Evolutionary conservation across 1,140 invertebrate species (phyloP).

Genomic region (Limonius californicus): DNA sequence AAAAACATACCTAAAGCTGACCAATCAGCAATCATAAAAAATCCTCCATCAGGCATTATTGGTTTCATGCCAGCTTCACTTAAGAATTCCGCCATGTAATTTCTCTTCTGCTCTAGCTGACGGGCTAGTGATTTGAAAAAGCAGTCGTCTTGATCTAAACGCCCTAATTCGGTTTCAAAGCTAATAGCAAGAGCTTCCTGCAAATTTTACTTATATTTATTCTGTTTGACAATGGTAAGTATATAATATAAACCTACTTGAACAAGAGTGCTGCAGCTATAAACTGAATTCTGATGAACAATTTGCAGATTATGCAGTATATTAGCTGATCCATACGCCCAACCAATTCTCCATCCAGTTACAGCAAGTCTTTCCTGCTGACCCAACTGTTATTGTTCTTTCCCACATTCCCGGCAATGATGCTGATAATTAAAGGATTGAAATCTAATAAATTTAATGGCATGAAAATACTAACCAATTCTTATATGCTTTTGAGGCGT

Average conservation of each 20-base stretch:
- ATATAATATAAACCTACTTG: slow-evolving; percentile 51
- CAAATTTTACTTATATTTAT: slow-evolving; percentile 38
- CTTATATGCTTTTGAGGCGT: slow-evolving; percentile 78
- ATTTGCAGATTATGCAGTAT: slow-evolving; percentile 78
- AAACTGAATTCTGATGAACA: slow-evolving; percentile 93
- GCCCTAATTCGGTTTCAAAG: slow-evolving; percentile 77
- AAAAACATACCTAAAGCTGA: slow-evolving; percentile 58
- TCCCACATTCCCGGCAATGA: slow-evolving; percentile 97
- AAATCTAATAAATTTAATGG: slow-evolving; percentile 77
- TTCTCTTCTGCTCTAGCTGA: slow-evolving; percentile 77
- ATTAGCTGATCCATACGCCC: slow-evolving; percentile 85
- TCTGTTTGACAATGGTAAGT: too few relatives aligned
- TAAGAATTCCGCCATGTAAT: slow-evolving; percentile 74
- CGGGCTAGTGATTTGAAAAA: slow-evolving; percentile 75
- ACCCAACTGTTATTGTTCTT: slow-evolving; percentile 94
- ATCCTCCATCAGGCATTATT: slow-evolving; percentile 89
- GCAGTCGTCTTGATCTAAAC: slow-evolving; percentile 68
- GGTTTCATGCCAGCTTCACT: slow-evolving; percentile 78
- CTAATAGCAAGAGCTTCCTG: slow-evolving; percentile 85
- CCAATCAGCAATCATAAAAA: slow-evolving; percentile 95
- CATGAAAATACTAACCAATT: slow-evolving; percentile 76
- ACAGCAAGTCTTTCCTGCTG: slow-evolving; percentile 97
- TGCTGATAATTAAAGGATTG: slow-evolving; percentile 57
- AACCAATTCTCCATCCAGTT: slow-evolving; percentile 97
- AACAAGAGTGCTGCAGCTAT: slow-evolving; percentile 82